phyloP scores from a whole-genome alignment of 2,797 vertebrate species.

The Microctenopoma lineatum region DNA sequence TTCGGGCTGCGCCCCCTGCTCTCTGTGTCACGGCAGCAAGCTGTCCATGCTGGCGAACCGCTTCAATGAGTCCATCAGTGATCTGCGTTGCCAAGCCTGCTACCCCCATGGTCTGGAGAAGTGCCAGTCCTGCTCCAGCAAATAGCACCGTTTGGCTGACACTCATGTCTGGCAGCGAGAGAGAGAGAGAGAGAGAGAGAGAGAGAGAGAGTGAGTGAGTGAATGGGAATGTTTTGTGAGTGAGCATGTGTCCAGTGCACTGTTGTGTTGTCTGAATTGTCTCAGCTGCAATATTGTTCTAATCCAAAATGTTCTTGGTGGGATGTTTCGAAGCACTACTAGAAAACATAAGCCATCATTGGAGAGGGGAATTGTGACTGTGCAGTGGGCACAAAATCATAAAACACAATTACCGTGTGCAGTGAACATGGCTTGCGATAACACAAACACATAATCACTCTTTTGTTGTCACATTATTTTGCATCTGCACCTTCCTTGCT shows the following conservation, averaged over 20 bases:
- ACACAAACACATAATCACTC: slow-evolving; percentile 62
- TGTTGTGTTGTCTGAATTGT: slow-evolving; percentile 53
- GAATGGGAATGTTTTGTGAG: slow-evolving; percentile 33
- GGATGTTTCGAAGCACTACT: slow-evolving; percentile 54
- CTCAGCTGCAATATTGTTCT: slow-evolving; percentile 59
- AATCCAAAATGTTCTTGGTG: slow-evolving; percentile 72
- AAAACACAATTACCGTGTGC: slow-evolving; percentile 70
- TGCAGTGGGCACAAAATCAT: slow-evolving; percentile 50
- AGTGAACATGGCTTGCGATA: slow-evolving; percentile 63
- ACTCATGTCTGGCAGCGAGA: slow-evolving; percentile 50
- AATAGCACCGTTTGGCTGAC: slow-evolving; percentile 75
- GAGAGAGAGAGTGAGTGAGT: slow-evolving; percentile 30
- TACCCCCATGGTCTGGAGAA: slow-evolving; percentile 90
- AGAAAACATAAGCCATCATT: slow-evolving; percentile 65
- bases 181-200: slow-evolving; percentile 11
- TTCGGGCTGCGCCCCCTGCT: slow-evolving; percentile 91
- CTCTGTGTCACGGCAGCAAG: slow-evolving; percentile 97
- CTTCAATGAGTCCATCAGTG: slow-evolving; percentile 95
- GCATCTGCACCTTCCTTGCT: slow-evolving; percentile 35
- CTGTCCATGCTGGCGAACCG: slow-evolving; percentile 98
- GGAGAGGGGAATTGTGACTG: slow-evolving; percentile 47
- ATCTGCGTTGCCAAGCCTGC: slow-evolving; percentile 93
- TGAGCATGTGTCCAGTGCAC: slow-evolving; percentile 40
- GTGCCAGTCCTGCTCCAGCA: slow-evolving; percentile 87
- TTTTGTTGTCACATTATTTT: slow-evolving; percentile 64